phyloP scores from a whole-genome alignment of 2,113 vertebrate species.

The Myocastor coypus region DNA sequence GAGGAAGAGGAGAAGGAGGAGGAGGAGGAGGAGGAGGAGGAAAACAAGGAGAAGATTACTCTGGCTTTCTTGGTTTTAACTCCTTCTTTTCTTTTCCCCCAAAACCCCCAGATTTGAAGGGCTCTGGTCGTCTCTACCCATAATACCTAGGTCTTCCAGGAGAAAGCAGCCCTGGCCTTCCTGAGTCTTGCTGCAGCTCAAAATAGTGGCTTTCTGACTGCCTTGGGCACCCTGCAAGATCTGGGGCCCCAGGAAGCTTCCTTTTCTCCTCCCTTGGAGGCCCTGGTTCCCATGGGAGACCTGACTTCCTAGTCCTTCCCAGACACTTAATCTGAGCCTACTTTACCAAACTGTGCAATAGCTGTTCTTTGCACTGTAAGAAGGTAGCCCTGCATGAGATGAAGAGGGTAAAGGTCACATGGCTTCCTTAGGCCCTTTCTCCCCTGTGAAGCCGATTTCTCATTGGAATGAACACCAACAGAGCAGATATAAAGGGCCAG shows the following conservation, averaged over 20 bases:
- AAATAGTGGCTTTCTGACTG: neutral
- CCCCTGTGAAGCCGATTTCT: neutral
- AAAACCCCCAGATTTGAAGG: neutral
- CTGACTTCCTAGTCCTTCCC: neutral
- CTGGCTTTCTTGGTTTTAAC: neutral
- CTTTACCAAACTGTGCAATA: neutral
- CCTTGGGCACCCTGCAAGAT: neutral
- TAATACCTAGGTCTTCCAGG: neutral
- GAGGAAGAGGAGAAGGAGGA: too few species aligned
- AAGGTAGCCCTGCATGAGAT: neutral
- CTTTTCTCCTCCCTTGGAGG: neutral
- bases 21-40: neutral
- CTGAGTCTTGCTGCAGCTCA: neutral
- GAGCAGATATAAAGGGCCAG: neutral
- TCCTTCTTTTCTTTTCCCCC: neutral
- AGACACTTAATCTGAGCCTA: neutral
- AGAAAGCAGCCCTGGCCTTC: neutral
- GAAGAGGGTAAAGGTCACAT: fast-evolving
- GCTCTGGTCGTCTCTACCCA: neutral
- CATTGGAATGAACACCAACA: fast-evolving
- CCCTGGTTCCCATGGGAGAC: neutral
- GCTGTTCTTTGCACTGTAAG: neutral
- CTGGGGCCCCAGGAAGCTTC: neutral
- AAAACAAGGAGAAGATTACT: neutral
- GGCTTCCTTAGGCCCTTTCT: neutral